Percentiles rank a stretch among this genome's conserved stretches.
Evolutionary conservation across 2,888 invertebrate species (phyloP).

Genomic region (Coelopa pilipes): DNA sequence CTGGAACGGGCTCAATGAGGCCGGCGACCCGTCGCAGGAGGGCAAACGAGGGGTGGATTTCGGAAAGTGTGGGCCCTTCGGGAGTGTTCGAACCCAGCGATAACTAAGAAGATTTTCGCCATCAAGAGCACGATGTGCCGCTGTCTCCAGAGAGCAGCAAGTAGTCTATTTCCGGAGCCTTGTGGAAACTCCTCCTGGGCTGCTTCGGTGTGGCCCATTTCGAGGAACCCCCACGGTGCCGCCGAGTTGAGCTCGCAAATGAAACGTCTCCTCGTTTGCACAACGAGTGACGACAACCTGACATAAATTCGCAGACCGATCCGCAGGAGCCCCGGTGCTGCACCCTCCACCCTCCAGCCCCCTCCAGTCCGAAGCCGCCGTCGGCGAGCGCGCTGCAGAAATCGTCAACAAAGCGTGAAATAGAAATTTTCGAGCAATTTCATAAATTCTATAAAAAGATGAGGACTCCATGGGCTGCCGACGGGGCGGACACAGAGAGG

Average conservation of each 20-base stretch:
- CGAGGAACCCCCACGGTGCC: conserved; percentile 9
- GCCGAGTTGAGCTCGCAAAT: background rate
- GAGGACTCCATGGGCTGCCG: background rate
- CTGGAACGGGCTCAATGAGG: too few relatives aligned
- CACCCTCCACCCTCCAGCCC: background rate
- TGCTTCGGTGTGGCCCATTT: background rate
- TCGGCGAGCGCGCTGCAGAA: background rate
- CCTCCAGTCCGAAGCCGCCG: background rate
- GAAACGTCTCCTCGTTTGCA: conserved; percentile 13
- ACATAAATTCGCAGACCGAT: background rate
- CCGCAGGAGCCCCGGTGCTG: background rate
- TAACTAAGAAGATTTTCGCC: too few relatives aligned
- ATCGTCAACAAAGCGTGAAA: conserved; percentile 18
- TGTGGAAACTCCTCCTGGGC: conserved; percentile 12
- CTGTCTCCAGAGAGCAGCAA: too few relatives aligned
- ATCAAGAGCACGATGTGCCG: background rate
- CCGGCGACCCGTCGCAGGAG: too few relatives aligned
- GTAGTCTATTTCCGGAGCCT: too few relatives aligned
- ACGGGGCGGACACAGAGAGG: too few relatives aligned
- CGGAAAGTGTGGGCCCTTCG: too few relatives aligned
- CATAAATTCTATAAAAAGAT: conserved; percentile 6
- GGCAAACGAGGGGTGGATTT: too few relatives aligned
- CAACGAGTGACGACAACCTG: conserved; percentile 11
- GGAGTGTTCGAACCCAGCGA: too few relatives aligned
- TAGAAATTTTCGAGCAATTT: conserved; percentile 16